Conservation (phyloP, 2,888 invertebrate species). For the Morpho deidamia region DNA sequence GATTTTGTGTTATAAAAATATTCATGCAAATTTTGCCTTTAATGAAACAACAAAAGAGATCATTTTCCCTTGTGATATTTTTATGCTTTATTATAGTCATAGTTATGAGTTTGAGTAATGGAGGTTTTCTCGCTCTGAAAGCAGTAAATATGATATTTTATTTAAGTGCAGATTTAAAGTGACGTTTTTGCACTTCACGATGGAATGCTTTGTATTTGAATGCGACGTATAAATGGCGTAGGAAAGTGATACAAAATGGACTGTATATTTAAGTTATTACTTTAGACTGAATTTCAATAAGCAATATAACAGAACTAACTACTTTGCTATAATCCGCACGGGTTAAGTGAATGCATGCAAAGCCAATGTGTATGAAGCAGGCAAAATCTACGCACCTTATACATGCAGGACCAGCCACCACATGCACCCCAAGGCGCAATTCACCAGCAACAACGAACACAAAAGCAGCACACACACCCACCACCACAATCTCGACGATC, state of each 20-base stretch:
- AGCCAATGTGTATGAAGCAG: too few species aligned
- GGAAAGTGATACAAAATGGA: neutral
- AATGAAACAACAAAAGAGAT: neutral
- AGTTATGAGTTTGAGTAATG: constrained; percentile 11
- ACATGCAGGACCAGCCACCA: too few species aligned
- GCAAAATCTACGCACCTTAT: too few species aligned
- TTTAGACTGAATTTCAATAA: too few species aligned
- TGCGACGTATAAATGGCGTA: neutral
- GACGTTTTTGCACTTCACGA: constrained; percentile 11
- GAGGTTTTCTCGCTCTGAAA: constrained; percentile 14
- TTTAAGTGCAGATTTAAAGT: constrained; percentile 1
- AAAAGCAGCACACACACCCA: too few species aligned
- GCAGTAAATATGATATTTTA: constrained; percentile 17
- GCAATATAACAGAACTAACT: too few species aligned
- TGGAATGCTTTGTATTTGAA: neutral
- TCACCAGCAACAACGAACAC: too few species aligned
- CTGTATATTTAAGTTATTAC: too few species aligned
- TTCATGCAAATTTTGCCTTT: constrained; percentile 1
- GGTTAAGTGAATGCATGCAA: too few species aligned
- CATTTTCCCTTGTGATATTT: neutral
- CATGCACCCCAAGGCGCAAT: too few species aligned
- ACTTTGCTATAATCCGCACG: too few species aligned
- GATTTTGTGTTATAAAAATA: neutral
- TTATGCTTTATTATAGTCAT: neutral
- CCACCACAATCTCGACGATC: too few species aligned